These are phyloP conservation scores for Squalus acanthias DNA, from an alignment of 2,797 vertebrate species.

Conservation along the genomic window DNA sequence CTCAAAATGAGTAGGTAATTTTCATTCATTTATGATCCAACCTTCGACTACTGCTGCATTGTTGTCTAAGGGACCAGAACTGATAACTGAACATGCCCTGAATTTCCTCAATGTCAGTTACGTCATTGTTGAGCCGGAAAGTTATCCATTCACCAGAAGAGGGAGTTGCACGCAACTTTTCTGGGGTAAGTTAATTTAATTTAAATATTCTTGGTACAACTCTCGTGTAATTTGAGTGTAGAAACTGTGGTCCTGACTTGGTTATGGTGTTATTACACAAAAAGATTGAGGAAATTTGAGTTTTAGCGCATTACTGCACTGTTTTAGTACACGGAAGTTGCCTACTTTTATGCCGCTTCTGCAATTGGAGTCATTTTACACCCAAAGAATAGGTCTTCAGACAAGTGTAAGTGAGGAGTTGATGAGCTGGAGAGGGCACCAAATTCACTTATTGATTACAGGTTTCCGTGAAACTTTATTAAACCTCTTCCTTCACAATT, in stretches of 20 bases:
- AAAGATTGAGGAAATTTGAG: background rate
- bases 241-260: background rate
- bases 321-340: background rate
- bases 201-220: no score
- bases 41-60: background rate
- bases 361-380: background rate
- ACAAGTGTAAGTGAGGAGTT: background rate
- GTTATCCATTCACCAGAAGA: background rate
- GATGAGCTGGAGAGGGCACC: background rate
- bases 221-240: background rate
- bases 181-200: background rate
- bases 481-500: background rate
- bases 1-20: background rate
- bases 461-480: background rate
- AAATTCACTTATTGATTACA: background rate
- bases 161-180: background rate
- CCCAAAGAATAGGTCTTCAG: no score
- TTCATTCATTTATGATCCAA: background rate
- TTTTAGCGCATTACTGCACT: background rate
- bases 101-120: background rate
- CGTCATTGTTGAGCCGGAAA: background rate
- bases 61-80: background rate
- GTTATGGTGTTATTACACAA: background rate
- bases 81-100: background rate
- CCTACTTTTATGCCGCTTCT: background rate